Conservation (phyloP, 2,113 vertebrate genomes). For the Tursiops truncatus region DNA sequence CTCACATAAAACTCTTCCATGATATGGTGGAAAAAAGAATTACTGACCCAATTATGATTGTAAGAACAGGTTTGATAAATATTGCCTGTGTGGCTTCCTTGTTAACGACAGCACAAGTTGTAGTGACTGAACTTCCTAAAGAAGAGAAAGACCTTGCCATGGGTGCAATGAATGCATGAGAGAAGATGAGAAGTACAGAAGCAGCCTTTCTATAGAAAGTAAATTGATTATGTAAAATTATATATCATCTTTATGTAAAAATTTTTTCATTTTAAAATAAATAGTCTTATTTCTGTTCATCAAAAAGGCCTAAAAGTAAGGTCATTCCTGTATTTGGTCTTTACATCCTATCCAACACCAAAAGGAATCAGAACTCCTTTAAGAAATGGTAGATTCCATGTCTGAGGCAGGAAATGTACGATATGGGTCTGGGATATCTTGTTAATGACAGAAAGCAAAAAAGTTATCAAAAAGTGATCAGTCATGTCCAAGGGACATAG, state of each 20-base stretch:
- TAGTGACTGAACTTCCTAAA: conserved; percentile 92
- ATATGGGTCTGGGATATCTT: background rate
- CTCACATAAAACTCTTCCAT: conserved; percentile 80
- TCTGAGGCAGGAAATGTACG: background rate
- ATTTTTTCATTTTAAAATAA: conserved; percentile 67
- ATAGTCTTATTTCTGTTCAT: background rate
- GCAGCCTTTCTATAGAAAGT: conserved; percentile 59
- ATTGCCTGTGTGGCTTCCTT: conserved; percentile 93
- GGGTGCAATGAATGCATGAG: conserved; percentile 83
- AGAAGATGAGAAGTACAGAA: conserved; percentile 55
- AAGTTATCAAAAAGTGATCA: background rate
- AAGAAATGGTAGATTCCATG: background rate
- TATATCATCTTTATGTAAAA: conserved; percentile 74
- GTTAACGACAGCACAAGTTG: conserved; percentile 88
- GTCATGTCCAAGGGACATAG: background rate
- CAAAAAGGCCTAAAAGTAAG: background rate
- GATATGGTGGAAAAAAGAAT: conserved; percentile 95
- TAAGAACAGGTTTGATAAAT: conserved; percentile 92
- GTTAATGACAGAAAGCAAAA: background rate
- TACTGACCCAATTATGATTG: conserved; percentile 94
- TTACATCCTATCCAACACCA: background rate
- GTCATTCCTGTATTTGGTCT: background rate
- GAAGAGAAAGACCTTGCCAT: conserved; percentile 89
- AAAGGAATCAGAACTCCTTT: background rate
- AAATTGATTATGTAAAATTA: conserved; percentile 76